Percentiles rank a stretch among this genome's conserved stretches.
phyloP scores from a whole-genome alignment of 2,888 invertebrate genomes.

The Caradrina clavipalpis region DNA sequence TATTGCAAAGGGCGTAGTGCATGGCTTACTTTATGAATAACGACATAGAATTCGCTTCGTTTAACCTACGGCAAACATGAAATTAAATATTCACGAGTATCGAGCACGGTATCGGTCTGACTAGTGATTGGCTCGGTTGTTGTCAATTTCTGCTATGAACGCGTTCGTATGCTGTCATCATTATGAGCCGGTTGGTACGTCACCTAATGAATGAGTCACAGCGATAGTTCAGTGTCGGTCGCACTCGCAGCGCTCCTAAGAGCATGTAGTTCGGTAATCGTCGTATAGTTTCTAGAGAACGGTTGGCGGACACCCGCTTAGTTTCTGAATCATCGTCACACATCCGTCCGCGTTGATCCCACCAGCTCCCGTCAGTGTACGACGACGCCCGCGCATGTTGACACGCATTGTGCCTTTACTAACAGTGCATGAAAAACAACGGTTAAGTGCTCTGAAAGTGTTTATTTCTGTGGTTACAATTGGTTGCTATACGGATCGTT shows the following conservation, averaged over 20 bases:
- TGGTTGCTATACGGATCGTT: constrained; percentile 66
- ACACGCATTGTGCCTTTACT: constrained; percentile 79
- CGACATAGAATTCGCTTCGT: constrained; percentile 22
- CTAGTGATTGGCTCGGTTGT: constrained; percentile 45
- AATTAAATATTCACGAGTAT: constrained; percentile 56
- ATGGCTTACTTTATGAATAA: constrained; percentile 17
- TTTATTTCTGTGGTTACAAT: constrained; percentile 70
- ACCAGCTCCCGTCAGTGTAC: constrained; percentile 70
- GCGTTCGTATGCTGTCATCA: constrained; percentile 58
- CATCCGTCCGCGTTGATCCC: constrained; percentile 78
- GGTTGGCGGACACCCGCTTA: constrained; percentile 75
- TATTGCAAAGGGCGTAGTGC: neutral
- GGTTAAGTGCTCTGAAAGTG: constrained; percentile 78
- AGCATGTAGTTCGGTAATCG: constrained; percentile 70
- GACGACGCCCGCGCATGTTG: constrained; percentile 82
- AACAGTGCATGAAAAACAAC: constrained; percentile 84
- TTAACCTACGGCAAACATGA: constrained; percentile 22
- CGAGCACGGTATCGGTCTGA: constrained; percentile 36
- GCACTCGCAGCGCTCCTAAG: constrained; percentile 66
- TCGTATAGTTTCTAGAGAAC: constrained; percentile 77
- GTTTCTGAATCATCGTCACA: constrained; percentile 81
- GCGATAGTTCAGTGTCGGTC: constrained; percentile 56
- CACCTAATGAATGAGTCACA: constrained; percentile 79
- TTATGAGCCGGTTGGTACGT: constrained; percentile 66
- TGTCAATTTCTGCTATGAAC: constrained; percentile 47